Evolutionary conservation across 2,888 invertebrate species (phyloP), one percentile per base, ranked within the genome.

Genomic region (Epinotia bilunana): DNA sequence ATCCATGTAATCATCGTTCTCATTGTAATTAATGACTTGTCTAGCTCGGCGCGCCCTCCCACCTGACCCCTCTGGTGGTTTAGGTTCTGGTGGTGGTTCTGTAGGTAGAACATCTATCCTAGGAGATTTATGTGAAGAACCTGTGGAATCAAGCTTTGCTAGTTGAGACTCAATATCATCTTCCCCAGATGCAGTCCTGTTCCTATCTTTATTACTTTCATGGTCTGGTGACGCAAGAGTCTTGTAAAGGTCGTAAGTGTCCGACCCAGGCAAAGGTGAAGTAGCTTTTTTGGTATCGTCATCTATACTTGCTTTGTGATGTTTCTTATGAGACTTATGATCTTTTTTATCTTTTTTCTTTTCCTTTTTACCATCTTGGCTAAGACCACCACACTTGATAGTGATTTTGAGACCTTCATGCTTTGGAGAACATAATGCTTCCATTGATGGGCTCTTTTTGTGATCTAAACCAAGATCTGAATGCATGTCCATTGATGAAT

Each of bases 1-100:
- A 88, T 94, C 88, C 86, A 95, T 81, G 88, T 94, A 88, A 89
- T 95, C 88, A 92, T 95, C 92, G 91, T 94, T 91, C 93, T 95
- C 90, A 93, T 94, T 90, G 91, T 95, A 94, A 82, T 94, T 94
- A 73, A 94, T 89, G 82, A 93, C 94, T 74, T 91, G 90, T 77
- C 94, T 89, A 81, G 94, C 92, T 78, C 94, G 88, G 80, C 94
- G 87, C 23, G 94, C 89, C 81, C 94, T 87, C 12, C 94, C 94
- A 58, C 83, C 39, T 39, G 39, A 39, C 39, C 39, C 84, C 82
- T 94, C 94, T 82, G 91, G 90, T 18, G 91, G 91, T 81, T 94
- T 93, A 55, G 92, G 92, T 78, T 93, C 93, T 73, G 92, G 91
- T 69, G 85, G 87, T 55, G 85, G 87, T 82, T 91, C 89, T 84